Evolutionary conservation across 2,888 invertebrate genomes (phyloP).

Genomic region (Phymatocera aterrima): DNA sequence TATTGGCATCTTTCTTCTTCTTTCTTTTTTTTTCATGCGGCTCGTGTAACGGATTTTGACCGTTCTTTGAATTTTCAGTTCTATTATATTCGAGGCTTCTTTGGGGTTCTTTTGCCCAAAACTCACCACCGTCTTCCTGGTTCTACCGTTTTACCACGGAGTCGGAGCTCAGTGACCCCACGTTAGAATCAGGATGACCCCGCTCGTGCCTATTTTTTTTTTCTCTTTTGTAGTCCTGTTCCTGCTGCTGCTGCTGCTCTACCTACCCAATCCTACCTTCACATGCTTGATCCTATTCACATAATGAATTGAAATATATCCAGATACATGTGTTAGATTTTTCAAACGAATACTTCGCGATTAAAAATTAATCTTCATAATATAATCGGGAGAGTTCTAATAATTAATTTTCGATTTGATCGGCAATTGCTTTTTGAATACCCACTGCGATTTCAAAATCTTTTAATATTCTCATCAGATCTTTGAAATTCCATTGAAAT

Average conservation of each 20-base stretch:
- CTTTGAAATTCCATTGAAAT: no score
- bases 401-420: no score
- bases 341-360: no score
- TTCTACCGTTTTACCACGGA: background rate
- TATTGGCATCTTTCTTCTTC: no score
- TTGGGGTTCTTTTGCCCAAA: background rate
- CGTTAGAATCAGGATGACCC: slow-evolving; percentile 28
- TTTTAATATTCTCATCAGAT: no score
- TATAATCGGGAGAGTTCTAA: no score
- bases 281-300: background rate
- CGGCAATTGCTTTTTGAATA: no score
- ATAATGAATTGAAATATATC: background rate
- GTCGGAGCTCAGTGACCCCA: slow-evolving; percentile 24
- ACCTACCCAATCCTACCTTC: no score
- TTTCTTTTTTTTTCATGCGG: background rate
- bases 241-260: background rate
- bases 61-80: slow-evolving; percentile 2
- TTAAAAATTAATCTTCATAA: no score
- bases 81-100: background rate
- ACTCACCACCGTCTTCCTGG: background rate
- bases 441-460: no score
- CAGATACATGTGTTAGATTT: background rate
- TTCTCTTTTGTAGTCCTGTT: background rate
- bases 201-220: slow-evolving; percentile 30
- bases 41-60: slow-evolving; percentile 15